A percentile compares a stretch with the other conserved stretches of the same genome.
Conservation (phyloP, 1,140 invertebrate genomes). For the Drosophila dunni region DNA sequence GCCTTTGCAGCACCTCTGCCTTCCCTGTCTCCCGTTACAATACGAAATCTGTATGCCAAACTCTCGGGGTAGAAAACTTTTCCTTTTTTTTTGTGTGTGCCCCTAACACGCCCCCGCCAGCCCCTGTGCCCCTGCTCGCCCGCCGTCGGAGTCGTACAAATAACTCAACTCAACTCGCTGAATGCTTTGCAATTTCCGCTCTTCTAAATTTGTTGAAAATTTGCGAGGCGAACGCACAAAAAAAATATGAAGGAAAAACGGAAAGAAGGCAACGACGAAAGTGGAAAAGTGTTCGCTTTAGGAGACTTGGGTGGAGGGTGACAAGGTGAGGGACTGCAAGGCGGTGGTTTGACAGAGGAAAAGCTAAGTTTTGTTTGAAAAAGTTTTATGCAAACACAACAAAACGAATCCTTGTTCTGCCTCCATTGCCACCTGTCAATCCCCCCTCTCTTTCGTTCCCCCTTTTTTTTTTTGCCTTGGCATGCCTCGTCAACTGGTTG, state of each 20-base stretch:
- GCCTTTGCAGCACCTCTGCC: conserved; percentile 21
- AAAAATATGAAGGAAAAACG: conserved; percentile 23
- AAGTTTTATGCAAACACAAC: conserved; percentile 62
- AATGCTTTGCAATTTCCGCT: conserved; percentile 83
- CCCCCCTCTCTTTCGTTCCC: background rate
- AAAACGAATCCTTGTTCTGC: conserved; percentile 24
- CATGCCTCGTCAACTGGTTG: conserved; percentile 57
- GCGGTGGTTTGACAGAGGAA: conserved; percentile 34
- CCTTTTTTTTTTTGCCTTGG: conserved; percentile 7
- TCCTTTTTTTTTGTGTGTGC: conserved; percentile 34
- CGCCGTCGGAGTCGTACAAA: conserved; percentile 52
- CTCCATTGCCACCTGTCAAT: background rate
- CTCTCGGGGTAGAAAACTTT: conserved; percentile 61
- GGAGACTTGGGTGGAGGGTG: background rate
- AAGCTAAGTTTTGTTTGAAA: conserved; percentile 57
- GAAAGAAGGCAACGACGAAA: conserved; percentile 13
- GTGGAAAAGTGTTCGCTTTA: background rate
- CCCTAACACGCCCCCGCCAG: background rate
- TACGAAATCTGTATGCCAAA: conserved; percentile 50
- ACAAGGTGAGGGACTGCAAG: background rate
- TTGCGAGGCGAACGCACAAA: conserved; percentile 52
- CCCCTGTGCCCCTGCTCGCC: background rate
- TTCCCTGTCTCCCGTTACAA: conserved; percentile 3
- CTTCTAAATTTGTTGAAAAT: conserved; percentile 83
- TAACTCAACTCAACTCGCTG: conserved; percentile 79